phyloP scores from a whole-genome alignment of 1,140 invertebrate species.

The Reticulitermes speratus region DNA sequence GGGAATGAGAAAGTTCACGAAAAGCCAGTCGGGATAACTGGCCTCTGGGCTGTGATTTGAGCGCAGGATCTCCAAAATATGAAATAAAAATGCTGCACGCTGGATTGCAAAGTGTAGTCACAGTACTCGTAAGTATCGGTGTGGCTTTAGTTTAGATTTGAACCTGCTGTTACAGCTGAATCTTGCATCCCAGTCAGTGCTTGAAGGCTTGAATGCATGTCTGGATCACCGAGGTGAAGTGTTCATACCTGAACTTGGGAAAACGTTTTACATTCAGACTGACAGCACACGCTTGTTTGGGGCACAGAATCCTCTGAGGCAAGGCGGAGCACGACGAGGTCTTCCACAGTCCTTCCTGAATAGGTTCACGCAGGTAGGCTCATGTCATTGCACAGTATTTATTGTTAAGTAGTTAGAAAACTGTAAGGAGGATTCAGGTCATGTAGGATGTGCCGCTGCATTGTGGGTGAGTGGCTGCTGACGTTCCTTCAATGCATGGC shows the following conservation, averaged over 20 bases:
- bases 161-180: conserved; percentile 66
- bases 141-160: no score
- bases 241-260: conserved; percentile 91
- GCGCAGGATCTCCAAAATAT: no score
- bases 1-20: no score
- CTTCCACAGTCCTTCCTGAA: conserved; percentile 97
- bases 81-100: no score
- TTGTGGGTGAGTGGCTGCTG: no score
- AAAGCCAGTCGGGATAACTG: no score
- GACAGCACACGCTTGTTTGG: conserved; percentile 85
- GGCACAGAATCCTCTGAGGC: conserved; percentile 96
- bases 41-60: no score
- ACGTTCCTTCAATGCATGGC: no score
- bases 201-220: conserved; percentile 98
- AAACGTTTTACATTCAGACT: conserved; percentile 75
- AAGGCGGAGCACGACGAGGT: conserved; percentile 93
- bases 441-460: no score
- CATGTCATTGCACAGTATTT: conserved; percentile 20
- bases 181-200: conserved; percentile 95
- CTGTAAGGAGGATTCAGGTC: not conserved
- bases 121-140: no score
- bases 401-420: conserved; percentile 2
- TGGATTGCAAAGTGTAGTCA: no score
- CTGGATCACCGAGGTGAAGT: conserved; percentile 97
- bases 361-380: conserved; percentile 88